A percentile compares a stretch with the other conserved stretches of the same genome.
Evolutionary conservation across 1,140 invertebrate species (phyloP).

Genomic region (Cepaea nemoralis): DNA sequence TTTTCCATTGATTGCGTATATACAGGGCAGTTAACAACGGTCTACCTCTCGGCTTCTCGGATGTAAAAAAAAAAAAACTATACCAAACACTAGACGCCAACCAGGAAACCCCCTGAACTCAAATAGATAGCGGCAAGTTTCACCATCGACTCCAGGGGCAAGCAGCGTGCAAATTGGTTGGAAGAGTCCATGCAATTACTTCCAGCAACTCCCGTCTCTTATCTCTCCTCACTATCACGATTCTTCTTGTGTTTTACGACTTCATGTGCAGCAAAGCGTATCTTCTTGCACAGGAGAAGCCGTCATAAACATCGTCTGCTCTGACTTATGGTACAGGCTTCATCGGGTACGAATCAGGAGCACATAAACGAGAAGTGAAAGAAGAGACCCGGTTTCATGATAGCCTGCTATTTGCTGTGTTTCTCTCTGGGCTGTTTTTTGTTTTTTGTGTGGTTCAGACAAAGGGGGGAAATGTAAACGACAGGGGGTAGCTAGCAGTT

Average conservation of each 20-base stretch:
- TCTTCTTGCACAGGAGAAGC: slow-evolving; percentile 16
- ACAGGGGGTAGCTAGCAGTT: background rate
- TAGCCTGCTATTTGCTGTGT: background rate
- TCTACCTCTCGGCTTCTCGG: no score
- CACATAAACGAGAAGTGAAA: background rate
- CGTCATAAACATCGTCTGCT: slow-evolving; percentile 9
- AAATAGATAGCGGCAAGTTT: no score
- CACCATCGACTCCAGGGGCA: background rate
- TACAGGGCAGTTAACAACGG: no score
- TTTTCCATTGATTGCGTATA: no score
- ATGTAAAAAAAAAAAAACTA: no score
- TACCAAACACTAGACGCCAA: no score
- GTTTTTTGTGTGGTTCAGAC: background rate
- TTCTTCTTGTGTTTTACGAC: slow-evolving; percentile 3
- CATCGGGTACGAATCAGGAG: background rate
- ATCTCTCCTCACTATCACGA: slow-evolving; percentile 25
- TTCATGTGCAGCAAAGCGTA: slow-evolving; percentile 26
- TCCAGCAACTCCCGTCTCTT: slow-evolving; percentile 17
- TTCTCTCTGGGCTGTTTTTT: no score
- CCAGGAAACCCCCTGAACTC: no score
- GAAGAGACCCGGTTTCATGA: background rate
- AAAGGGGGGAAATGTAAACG: background rate
- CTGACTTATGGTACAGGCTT: background rate
- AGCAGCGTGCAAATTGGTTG: slow-evolving; percentile 24
- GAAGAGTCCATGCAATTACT: slow-evolving; percentile 22